Evolutionary conservation across 2,797 vertebrate species (phyloP).

Genomic region (Spatula clypeata): DNA sequence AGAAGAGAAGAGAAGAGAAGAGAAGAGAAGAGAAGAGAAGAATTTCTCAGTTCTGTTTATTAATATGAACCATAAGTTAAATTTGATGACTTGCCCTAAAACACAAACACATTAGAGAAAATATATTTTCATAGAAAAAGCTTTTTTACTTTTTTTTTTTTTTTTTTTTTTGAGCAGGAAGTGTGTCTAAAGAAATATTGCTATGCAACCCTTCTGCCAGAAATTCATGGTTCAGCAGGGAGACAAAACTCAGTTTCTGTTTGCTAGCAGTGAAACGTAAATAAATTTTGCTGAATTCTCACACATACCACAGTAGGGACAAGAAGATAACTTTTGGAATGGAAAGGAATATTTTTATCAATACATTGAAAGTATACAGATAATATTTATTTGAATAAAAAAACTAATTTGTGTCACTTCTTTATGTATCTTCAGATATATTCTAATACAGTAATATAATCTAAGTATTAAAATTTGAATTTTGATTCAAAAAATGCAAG

Average conservation of each 20-base stretch:
- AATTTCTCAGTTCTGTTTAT: neutral
- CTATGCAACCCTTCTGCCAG: neutral
- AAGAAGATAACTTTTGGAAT: neutral
- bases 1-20: no score
- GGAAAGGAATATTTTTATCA: neutral
- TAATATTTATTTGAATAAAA: neutral
- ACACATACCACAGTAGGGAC: accelerated
- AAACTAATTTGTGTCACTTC: neutral
- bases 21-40: no score
- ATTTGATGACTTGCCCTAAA: conserved; percentile 1
- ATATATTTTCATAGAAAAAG: neutral
- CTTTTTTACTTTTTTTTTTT: no score
- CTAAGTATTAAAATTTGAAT: neutral
- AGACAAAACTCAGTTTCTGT: neutral
- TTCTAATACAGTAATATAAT: neutral
- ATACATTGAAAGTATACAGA: neutral
- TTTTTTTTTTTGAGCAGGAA: neutral
- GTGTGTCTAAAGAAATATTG: neutral
- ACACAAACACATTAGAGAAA: neutral
- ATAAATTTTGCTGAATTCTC: neutral
- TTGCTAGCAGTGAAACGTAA: neutral
- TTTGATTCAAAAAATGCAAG: neutral
- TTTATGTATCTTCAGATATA: neutral
- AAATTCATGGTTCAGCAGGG: neutral
- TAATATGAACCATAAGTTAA: neutral